Percentiles rank a stretch among this genome's conserved stretches.
Evolutionary conservation across 2,113 vertebrate genomes (phyloP).

Genomic region (Seriola rivoliana): DNA sequence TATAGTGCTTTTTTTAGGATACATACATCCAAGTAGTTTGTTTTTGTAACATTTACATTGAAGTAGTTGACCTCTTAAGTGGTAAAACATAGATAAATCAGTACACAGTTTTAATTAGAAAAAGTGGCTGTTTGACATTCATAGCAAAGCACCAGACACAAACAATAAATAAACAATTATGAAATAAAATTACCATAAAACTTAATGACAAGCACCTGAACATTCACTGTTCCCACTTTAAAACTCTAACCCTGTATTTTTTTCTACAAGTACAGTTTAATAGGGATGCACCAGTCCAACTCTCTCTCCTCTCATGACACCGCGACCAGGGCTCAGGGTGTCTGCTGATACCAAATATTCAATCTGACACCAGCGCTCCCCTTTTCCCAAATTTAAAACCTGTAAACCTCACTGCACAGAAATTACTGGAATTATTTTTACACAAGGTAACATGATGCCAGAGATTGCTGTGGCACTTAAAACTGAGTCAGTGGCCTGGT

Average conservation of each 20-base stretch:
- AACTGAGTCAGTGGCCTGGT: neutral
- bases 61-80: neutral
- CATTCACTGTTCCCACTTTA: neutral
- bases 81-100: neutral
- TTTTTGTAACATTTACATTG: neutral
- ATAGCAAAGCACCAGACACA: neutral
- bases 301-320: neutral
- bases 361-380: neutral
- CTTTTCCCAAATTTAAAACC: neutral
- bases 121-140: neutral
- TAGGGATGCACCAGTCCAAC: neutral
- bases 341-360: neutral
- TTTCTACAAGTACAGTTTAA: neutral
- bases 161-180: neutral
- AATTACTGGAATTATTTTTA: neutral
- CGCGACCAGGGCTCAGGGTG: neutral
- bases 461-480: neutral
- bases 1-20: neutral
- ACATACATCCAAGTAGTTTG: neutral
- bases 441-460: neutral
- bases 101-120: neutral
- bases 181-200: neutral
- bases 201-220: neutral
- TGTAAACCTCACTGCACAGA: neutral
- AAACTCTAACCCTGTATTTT: no score